These are phyloP conservation scores for Salvelinus namaycush DNA, from an alignment of 2,113 vertebrate genomes.

Conservation along the genomic window DNA sequence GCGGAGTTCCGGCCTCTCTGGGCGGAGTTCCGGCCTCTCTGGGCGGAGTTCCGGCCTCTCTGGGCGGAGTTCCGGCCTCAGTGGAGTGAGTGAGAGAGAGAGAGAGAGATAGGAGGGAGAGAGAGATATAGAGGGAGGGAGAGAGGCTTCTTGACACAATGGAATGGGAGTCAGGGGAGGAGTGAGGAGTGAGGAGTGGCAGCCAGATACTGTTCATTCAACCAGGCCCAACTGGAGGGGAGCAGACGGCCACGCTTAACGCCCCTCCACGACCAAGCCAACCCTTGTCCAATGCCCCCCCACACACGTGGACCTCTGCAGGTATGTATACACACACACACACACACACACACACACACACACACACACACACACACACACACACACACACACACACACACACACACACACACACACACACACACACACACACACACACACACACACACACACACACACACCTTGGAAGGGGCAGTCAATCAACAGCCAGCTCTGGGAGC, in stretches of 20 bases:
- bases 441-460: neutral
- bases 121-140: neutral
- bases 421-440: neutral
- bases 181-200: neutral
- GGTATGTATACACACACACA: too few species aligned
- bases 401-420: neutral
- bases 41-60: too few species aligned
- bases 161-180: conserved; percentile 39
- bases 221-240: neutral
- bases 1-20: too few species aligned
- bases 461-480: neutral
- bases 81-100: neutral
- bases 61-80: too few species aligned
- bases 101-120: neutral
- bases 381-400: too few species aligned
- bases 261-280: neutral
- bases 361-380: too few species aligned
- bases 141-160: conserved; percentile 28
- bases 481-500: neutral
- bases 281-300: neutral
- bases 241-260: too few species aligned
- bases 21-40: too few species aligned
- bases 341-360: too few species aligned
- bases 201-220: conserved; percentile 70
- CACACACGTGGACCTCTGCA: neutral